Evolutionary conservation across 2,113 vertebrate genomes (phyloP), one percentile per base, ranked within the genome.

Genomic region (Lophura nycthemera): DNA sequence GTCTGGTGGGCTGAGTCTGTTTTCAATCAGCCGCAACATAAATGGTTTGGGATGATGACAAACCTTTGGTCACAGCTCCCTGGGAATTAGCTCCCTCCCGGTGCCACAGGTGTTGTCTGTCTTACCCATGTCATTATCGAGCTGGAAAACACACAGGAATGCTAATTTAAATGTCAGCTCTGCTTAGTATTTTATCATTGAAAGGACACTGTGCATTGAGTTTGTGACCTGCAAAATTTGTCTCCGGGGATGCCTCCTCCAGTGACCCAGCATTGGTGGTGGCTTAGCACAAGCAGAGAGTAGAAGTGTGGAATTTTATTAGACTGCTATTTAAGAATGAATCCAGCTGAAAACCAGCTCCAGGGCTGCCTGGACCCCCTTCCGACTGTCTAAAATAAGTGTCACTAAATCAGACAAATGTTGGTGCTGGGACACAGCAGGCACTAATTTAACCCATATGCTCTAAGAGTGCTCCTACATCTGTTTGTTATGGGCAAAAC

Each of bases 371-470:
- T 72, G 88, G 83, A 92, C 87, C 80, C 47, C 82, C 95, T 82
- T 86, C 95, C 1, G 83, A 79, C 83, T 92, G 80, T 90, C 94
- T 94, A 82, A 90, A 94, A 81, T 83, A 93, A 94, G 88, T 96
- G 95, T 93, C 92, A 91, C 83, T 93, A 96, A 95, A 94, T 95
- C 95, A 96, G 92, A 95, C 83, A 93, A 94, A 93, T 79, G 93
- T 84, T 2, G 10, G 47, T 83, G 92, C 90, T 96, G 95, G 88
- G 83, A 66, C 95, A 74, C 95, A 96, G 95, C 93, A 93, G 90
- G 95, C 88, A 83, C 76, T 96, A 95, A 96, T 96, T 96, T 95
- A 96, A 96, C 93, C 92, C 96, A 96, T 96, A 96, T 96, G 96
- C 77, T 94, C 90, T 90, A 92, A 80, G 83, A 96, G 57, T 48